Percentiles rank a stretch among this genome's conserved stretches.
Evolutionary conservation across 2,888 invertebrate genomes (phyloP).

Genomic region (Eupithecia exiguata): DNA sequence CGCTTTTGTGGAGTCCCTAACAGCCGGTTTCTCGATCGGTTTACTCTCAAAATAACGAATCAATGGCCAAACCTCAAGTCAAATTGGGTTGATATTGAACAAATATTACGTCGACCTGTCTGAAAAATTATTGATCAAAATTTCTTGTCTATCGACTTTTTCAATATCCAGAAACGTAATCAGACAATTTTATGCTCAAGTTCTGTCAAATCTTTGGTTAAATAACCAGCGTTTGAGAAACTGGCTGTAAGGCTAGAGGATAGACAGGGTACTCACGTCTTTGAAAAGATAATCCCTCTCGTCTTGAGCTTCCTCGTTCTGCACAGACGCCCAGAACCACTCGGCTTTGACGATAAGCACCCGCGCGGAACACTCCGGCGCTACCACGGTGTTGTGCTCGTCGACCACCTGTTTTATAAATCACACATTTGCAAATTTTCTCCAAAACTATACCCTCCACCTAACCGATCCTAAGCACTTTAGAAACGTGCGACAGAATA

Average conservation of each 20-base stretch:
- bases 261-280: constrained; percentile 85
- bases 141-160: neutral
- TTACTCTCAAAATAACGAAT: neutral
- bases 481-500: constrained; percentile 42
- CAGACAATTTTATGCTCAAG: neutral
- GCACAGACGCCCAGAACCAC: constrained; percentile 99
- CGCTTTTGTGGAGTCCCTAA: too few relatives aligned
- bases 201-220: neutral
- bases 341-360: constrained; percentile 94
- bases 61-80: neutral
- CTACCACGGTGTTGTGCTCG: constrained; percentile 88
- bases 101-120: neutral
- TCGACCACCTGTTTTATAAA: constrained; percentile 88
- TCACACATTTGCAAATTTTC: constrained; percentile 15
- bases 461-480: constrained; percentile 44
- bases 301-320: constrained; percentile 96
- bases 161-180: neutral
- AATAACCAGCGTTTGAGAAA: neutral
- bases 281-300: constrained; percentile 95
- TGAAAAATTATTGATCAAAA: neutral
- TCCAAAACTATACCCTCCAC: constrained; percentile 31
- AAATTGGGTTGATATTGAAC: neutral
- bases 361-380: constrained; percentile 88
- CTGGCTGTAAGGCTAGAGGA: neutral
- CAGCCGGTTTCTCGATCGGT: neutral